Percentiles rank a stretch among this genome's conserved stretches.
phyloP scores from a whole-genome alignment of 2,888 invertebrate species.

The Crossocerus cetratus region DNA sequence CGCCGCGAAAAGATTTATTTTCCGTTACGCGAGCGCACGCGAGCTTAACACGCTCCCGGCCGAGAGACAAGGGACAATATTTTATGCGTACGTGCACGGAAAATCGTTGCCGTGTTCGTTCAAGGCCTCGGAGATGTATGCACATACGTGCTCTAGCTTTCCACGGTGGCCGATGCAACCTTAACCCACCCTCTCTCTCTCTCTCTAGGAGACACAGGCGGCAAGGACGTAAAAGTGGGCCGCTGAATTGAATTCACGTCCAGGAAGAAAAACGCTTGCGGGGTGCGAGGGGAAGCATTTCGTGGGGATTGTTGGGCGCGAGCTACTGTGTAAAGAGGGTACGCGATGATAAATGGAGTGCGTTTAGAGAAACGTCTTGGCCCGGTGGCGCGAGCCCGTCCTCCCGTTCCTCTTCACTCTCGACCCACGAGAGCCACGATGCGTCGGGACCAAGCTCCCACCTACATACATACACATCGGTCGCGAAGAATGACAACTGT shows the following conservation, averaged over 20 bases:
- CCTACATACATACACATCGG: not conserved
- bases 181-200: no score
- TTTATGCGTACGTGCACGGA: conserved; percentile 43
- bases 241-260: not conserved
- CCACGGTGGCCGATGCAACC: no score
- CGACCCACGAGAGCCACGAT: not conserved
- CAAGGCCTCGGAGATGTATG: not conserved
- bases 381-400: not conserved
- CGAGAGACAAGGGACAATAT: conserved; percentile 30
- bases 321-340: not conserved
- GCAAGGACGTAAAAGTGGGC: not conserved
- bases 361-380: not conserved
- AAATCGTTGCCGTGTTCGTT: conserved; percentile 26
- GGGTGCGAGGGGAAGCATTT: not conserved
- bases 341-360: not conserved
- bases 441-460: not conserved
- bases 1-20: conserved; percentile 30
- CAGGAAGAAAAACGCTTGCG: not conserved
- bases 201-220: no score
- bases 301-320: not conserved
- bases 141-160: no score
- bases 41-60: conserved; percentile 21
- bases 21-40: conserved; percentile 28
- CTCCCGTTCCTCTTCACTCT: not conserved
- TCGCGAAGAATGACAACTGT: conserved; percentile 1